Percentiles rank a stretch among this genome's conserved stretches.
Conservation (phyloP, 2,888 invertebrate species). For the Helicoverpa assulta region DNA sequence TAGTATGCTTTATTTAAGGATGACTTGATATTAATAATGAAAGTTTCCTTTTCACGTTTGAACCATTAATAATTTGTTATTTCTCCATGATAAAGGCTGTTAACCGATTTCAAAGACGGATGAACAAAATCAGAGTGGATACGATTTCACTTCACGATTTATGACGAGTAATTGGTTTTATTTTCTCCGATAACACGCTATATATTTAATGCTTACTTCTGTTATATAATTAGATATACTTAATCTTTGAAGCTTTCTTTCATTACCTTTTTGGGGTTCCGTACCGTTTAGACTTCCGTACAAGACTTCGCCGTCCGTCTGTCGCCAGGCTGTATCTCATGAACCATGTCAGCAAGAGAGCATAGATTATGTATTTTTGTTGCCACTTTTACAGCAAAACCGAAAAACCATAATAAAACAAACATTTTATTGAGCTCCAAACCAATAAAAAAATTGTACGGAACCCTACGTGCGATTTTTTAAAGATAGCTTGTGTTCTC, state of each 20-base stretch:
- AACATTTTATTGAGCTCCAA: too few species aligned
- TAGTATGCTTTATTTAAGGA: too few species aligned
- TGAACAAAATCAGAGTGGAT: slow-evolving; percentile 31
- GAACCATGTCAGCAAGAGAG: too few species aligned
- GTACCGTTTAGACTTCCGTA: too few species aligned
- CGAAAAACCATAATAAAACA: too few species aligned
- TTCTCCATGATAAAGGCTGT: slow-evolving; percentile 12
- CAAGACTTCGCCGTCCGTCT: too few species aligned
- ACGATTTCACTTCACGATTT: slow-evolving; percentile 62
- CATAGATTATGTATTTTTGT: too few species aligned
- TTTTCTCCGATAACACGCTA: slow-evolving; percentile 56
- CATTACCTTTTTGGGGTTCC: slow-evolving; percentile 7
- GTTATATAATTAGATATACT: slow-evolving; percentile 53
- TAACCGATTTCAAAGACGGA: slow-evolving; percentile 17
- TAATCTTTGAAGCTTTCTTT: slow-evolving; percentile 51
- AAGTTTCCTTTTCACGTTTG: neutral
- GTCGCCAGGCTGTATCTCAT: too few species aligned
- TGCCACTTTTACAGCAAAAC: too few species aligned
- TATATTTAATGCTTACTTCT: slow-evolving; percentile 37
- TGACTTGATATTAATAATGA: too few species aligned
- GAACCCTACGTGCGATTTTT: too few species aligned
- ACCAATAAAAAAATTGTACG: too few species aligned
- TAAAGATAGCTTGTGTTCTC: slow-evolving; percentile 23
- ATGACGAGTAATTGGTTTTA: slow-evolving; percentile 55
- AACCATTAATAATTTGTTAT: slow-evolving; percentile 2